Base-by-base conservation (phyloP, 1,140 invertebrate species). In the Diuraphis noxia region DNA sequence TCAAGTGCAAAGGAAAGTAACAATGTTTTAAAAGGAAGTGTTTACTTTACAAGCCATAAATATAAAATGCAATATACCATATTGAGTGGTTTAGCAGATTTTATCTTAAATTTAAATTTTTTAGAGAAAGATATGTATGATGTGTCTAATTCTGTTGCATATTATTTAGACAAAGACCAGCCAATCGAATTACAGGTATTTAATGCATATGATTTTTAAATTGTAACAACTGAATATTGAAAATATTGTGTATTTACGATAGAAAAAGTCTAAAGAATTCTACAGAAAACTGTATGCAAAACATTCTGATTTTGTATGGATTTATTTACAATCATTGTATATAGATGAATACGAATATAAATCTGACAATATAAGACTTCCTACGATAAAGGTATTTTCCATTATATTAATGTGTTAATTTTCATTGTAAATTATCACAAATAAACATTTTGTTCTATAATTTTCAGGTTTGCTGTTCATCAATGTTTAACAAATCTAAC, bases 21-120 rank as follows among this genome's bases (percentile, higher is more conserved):
- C 88, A 94, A 95, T 91, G 95, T 96, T 93, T 94, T 95, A 93
- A 93, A 93, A 6, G 94, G 94, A 5, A 94, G 94, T 2, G 93
- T 94, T n/a, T 96, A 96, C 93, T 94, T 95, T 92, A 95, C 94
- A 92, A 95, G 95, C 13, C 95, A 95, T 93, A 93, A 93, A 6
- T 96, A 95, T 93, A 95, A 95, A 93, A 93, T 96, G 49, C 96
- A 96, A 93, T 92, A 93, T n/a, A 93, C 93, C 41, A 93, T 96
- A 40, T 93, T 96, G 21, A 92, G 92, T n/a, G 93, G 94, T 3
- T 93, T 96, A n/a, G 94, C 94, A 7, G 88, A 92, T 49, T 92
- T 96, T 0, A 94, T 94, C 5, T 93, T 93, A 13, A 93, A 95
- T 93, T 94, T 96, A 88, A 93, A 93, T 72, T 92, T 96, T n/a